These are phyloP conservation scores for Itoplectis maculator DNA, from an alignment of 2,888 invertebrate species.

Conservation along the genomic window DNA sequence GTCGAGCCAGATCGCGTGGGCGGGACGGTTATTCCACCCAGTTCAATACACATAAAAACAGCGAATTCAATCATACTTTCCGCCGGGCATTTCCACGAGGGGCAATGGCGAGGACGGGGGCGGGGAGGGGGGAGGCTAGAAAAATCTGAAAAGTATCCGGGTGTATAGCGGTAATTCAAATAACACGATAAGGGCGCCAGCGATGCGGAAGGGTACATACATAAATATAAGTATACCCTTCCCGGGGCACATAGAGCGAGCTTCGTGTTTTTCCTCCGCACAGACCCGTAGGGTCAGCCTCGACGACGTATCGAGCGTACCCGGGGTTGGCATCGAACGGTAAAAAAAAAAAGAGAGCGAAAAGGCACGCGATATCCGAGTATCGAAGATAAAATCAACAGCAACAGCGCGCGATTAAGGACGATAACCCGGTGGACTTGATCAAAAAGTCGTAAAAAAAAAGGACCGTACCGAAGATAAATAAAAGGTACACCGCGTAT, in stretches of 20 bases:
- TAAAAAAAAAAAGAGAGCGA: constrained; percentile 42
- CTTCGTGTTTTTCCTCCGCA: constrained; percentile 2
- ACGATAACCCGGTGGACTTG: constrained; percentile 3
- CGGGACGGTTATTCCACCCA: background rate
- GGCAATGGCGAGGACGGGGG: no score
- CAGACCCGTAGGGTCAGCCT: constrained; percentile 24
- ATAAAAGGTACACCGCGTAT: background rate
- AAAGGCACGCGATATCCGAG: constrained; percentile 32
- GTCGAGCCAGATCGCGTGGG: constrained; percentile 8
- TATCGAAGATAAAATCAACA: constrained; percentile 32
- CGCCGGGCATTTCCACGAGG: constrained; percentile 3
- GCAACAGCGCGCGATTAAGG: background rate
- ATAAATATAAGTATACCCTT: constrained; percentile 13
- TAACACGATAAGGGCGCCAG: constrained; percentile 18
- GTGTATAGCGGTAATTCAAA: constrained; percentile 9
- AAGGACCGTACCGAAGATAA: background rate
- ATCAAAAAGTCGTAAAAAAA: constrained; percentile 6
- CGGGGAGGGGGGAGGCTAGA: background rate
- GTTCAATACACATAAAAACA: constrained; percentile 44
- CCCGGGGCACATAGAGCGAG: background rate
- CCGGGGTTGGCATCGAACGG: constrained; percentile 35
- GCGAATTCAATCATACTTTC: constrained; percentile 48
- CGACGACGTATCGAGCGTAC: constrained; percentile 48
- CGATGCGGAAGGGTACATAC: constrained; percentile 22
- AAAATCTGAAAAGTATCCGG: constrained; percentile 27